Percentiles rank a stretch among this genome's conserved stretches.
These are phyloP conservation scores for Horisme vitalbata DNA, from an alignment of 2,888 invertebrate genomes.

Conservation along the genomic window DNA sequence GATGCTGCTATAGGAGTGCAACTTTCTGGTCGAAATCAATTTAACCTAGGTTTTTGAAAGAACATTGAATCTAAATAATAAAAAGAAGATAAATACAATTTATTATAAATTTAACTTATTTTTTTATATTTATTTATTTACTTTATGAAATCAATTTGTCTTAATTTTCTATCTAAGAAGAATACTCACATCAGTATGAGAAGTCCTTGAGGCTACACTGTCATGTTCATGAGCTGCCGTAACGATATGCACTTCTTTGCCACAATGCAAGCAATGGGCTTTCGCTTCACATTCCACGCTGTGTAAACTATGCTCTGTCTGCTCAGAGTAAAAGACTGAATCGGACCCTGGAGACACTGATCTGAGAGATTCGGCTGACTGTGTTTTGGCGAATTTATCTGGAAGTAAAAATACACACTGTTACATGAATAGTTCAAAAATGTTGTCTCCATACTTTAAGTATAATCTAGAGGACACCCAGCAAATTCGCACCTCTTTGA, in stretches of 20 bases:
- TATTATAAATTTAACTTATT: too few species aligned
- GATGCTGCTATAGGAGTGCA: too few species aligned
- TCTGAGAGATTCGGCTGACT: conserved; percentile 92
- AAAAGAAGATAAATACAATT: too few species aligned
- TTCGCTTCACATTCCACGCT: conserved; percentile 81
- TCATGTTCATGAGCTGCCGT: conserved; percentile 77
- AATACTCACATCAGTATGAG: conserved; percentile 71
- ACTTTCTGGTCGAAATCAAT: too few species aligned
- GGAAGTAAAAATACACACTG: conserved; percentile 27
- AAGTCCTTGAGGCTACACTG: conserved; percentile 67
- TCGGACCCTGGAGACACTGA: conserved; percentile 96
- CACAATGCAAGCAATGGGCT: conserved; percentile 91
- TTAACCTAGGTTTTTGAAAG: too few species aligned
- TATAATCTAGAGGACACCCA: too few species aligned
- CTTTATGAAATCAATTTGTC: too few species aligned
- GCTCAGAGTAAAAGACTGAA: conserved; percentile 94
- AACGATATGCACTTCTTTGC: conserved; percentile 88
- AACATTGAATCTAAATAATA: too few species aligned
- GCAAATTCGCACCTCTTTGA: too few species aligned
- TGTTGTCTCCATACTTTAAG: too few species aligned
- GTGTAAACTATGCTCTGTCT: conserved; percentile 81
- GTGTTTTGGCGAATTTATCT: conserved; percentile 86
- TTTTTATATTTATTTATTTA: too few species aligned
- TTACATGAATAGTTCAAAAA: neutral
- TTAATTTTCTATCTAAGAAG: neutral